phyloP scores from a whole-genome alignment of 2,888 invertebrate genomes.

The Dolomedes plantarius region DNA sequence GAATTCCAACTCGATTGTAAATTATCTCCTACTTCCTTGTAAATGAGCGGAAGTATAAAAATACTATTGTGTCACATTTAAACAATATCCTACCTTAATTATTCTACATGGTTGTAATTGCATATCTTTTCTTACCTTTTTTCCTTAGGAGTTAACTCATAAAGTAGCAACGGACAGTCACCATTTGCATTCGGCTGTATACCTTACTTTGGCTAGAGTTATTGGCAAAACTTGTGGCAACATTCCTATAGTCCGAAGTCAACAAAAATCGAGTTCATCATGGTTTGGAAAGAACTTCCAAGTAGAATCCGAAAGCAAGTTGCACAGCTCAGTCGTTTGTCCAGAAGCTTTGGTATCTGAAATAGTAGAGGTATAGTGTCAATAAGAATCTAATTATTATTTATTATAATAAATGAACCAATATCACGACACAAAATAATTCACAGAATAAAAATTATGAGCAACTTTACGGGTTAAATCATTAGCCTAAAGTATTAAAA shows the following conservation, averaged over 20 bases:
- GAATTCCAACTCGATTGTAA: no score
- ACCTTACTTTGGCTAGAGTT: conserved; percentile 42
- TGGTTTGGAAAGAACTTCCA: not conserved
- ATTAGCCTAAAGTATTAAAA: no score
- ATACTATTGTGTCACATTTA: no score
- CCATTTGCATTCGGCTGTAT: conserved; percentile 43
- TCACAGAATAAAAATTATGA: no score
- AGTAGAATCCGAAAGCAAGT: not conserved
- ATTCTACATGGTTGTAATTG: no score
- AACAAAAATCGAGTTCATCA: not conserved
- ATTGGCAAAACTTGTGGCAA: conserved; percentile 20
- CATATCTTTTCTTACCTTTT: not conserved
- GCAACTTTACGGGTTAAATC: no score
- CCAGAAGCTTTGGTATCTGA: conserved; percentile 11
- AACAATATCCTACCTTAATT: no score
- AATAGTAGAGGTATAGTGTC: conserved; percentile 25
- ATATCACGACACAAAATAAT: no score
- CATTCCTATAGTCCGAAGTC: not conserved
- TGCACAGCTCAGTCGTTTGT: not conserved
- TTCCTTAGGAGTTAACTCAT: not conserved
- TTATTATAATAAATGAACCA: no score
- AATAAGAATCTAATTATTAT: no score
- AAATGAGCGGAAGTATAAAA: no score
- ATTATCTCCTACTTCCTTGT: no score
- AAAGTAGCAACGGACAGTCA: not conserved